Evolutionary conservation across 1,140 invertebrate species (phyloP).

Genomic region (Caenorhabditis briggsae): DNA sequence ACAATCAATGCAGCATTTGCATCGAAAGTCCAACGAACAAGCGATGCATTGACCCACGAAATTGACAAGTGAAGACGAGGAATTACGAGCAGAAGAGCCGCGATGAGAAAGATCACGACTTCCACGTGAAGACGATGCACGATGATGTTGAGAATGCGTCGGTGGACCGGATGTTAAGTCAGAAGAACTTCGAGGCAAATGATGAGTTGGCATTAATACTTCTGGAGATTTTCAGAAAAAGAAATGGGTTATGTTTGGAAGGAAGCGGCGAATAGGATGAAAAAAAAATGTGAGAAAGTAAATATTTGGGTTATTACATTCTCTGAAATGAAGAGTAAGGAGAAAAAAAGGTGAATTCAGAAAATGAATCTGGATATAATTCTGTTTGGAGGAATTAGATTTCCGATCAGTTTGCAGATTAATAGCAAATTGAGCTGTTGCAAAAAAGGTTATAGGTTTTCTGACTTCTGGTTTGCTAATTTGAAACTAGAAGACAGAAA

Average conservation of each 20-base stretch:
- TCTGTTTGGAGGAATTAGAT: too few species aligned
- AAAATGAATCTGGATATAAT: too few species aligned
- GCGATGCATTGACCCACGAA: slow-evolving; percentile 50
- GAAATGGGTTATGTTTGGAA: neutral
- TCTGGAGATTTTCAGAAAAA: neutral
- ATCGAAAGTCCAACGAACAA: slow-evolving; percentile 45
- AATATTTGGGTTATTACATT: too few species aligned
- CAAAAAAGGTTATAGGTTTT: too few species aligned
- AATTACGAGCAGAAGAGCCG: slow-evolving; percentile 26
- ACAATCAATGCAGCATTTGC: slow-evolving; percentile 47
- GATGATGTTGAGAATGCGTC: neutral
- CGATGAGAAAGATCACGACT: slow-evolving; percentile 21
- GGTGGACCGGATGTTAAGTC: slow-evolving; percentile 41
- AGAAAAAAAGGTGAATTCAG: too few species aligned
- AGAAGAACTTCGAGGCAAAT: slow-evolving; percentile 50
- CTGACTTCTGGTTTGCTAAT: too few species aligned
- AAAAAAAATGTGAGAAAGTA: too few species aligned
- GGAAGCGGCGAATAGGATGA: neutral
- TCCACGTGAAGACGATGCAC: slow-evolving; percentile 30
- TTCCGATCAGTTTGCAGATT: too few species aligned
- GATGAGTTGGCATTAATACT: slow-evolving; percentile 21
- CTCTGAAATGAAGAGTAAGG: too few species aligned
- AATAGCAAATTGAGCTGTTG: too few species aligned
- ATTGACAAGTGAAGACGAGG: slow-evolving; percentile 42
- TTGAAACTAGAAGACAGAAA: too few species aligned